Conservation (phyloP, 1,140 invertebrate genomes). For the Nasonia giraulti region DNA sequence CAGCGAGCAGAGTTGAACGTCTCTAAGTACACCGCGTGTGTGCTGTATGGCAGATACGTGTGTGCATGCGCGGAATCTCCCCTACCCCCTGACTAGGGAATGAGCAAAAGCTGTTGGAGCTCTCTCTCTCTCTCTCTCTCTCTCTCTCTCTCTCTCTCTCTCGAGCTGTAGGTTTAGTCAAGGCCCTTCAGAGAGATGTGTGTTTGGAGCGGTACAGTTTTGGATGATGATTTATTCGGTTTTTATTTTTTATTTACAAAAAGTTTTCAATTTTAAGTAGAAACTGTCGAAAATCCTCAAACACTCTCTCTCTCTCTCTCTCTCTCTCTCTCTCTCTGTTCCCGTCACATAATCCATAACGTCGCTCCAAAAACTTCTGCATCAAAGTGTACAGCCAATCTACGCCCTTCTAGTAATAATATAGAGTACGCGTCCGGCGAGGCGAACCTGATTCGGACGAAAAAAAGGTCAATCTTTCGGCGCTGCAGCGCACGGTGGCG, state of each 20-base stretch:
- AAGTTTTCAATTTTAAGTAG: no score
- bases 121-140: background rate
- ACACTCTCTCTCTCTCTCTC: no score
- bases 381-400: no score
- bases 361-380: background rate
- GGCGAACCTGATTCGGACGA: slow-evolving; percentile 33
- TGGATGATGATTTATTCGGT: background rate
- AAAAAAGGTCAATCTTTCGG: slow-evolving; percentile 47
- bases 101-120: slow-evolving; percentile 29
- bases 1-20: background rate
- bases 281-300: no score
- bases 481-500: background rate
- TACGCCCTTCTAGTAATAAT: background rate
- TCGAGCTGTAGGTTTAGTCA: background rate
- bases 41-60: background rate
- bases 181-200: background rate
- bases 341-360: no score
- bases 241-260: no score
- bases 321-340: no score
- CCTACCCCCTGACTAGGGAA: slow-evolving; percentile 18
- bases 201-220: background rate
- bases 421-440: slow-evolving; percentile 3
- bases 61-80: background rate
- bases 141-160: background rate
- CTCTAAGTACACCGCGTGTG: slow-evolving; percentile 27